These are phyloP conservation scores for Brachionus koreanus DNA, from an alignment of 1,140 invertebrate genomes.

Conservation along the genomic window DNA sequence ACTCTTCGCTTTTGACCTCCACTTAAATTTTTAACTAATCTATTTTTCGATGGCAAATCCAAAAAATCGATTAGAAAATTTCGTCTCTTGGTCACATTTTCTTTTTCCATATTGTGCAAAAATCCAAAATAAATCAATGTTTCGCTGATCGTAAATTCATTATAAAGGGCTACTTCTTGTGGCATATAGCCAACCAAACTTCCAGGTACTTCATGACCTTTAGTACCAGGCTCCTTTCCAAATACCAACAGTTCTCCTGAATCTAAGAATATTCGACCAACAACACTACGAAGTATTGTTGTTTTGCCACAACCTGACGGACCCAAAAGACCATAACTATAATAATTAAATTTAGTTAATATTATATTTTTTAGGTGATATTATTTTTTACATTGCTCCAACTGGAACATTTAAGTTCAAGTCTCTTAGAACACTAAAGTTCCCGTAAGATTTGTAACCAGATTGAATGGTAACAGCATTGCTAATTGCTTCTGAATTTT, in stretches of 20 bases:
- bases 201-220: constrained; percentile 55
- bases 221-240: constrained; percentile 52
- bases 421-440: constrained; percentile 69
- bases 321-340: constrained; percentile 54
- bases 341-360: background rate
- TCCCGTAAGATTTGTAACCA: constrained; percentile 32
- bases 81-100: constrained; percentile 79
- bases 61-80: constrained; percentile 79
- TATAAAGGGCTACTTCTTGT: constrained; percentile 81
- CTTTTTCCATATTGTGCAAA: constrained; percentile 78
- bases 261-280: constrained; percentile 53
- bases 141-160: constrained; percentile 87
- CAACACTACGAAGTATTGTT: constrained; percentile 56
- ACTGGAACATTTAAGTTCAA: constrained; percentile 84
- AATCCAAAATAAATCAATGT: constrained; percentile 95
- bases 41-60: constrained; percentile 48
- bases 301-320: constrained; percentile 58
- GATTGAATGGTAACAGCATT: constrained; percentile 1
- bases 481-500: background rate
- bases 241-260: constrained; percentile 53
- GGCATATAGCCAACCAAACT: constrained; percentile 59
- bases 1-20: constrained; percentile 86
- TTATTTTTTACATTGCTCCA: constrained; percentile 75
- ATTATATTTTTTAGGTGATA: background rate
- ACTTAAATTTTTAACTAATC: constrained; percentile 46